phyloP scores from a whole-genome alignment of 2,113 vertebrate species.

The Alectura lathami region DNA sequence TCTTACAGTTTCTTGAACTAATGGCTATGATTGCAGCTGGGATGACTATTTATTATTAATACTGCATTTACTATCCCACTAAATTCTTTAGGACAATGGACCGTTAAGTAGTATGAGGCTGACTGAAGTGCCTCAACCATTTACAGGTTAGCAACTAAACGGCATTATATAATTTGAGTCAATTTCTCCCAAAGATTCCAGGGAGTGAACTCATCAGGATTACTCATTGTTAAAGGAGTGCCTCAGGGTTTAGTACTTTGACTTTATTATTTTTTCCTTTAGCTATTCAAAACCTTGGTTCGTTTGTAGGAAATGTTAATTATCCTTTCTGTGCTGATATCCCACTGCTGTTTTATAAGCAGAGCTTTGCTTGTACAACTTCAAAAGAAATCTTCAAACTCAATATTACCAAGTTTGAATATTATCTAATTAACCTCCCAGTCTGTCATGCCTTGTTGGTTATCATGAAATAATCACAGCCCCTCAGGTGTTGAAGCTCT shows the following conservation, averaged over 20 bases:
- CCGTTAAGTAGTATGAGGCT: not conserved
- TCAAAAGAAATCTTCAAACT: conserved; percentile 76
- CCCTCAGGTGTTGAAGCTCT: conserved; percentile 73
- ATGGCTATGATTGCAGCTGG: not conserved
- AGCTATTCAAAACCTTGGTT: conserved; percentile 71
- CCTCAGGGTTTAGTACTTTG: conserved; percentile 73
- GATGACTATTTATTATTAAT: conserved; percentile 62
- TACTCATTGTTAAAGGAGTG: conserved; percentile 74
- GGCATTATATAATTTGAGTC: conserved; percentile 67
- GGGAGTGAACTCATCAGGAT: conserved; percentile 70
- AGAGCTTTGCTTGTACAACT: conserved; percentile 69
- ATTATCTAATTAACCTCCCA: conserved; percentile 81
- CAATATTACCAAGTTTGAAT: conserved; percentile 73
- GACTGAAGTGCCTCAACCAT: conserved; percentile 51
- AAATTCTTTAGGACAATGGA: conserved; percentile 57
- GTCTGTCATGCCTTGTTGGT: conserved; percentile 72
- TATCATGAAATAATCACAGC: conserved; percentile 77
- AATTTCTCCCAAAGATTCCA: conserved; percentile 70
- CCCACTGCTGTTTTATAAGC: conserved; percentile 67
- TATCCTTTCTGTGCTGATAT: conserved; percentile 66
- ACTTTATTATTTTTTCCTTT: conserved; percentile 70
- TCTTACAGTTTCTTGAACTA: conserved; percentile 28
- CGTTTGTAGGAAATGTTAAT: conserved; percentile 73
- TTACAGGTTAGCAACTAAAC: conserved; percentile 61
- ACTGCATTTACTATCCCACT: conserved; percentile 30